A percentile compares a stretch with the other conserved stretches of the same genome.
phyloP scores from a whole-genome alignment of 23 tunicate species.

The Trididemnum clinides region DNA sequence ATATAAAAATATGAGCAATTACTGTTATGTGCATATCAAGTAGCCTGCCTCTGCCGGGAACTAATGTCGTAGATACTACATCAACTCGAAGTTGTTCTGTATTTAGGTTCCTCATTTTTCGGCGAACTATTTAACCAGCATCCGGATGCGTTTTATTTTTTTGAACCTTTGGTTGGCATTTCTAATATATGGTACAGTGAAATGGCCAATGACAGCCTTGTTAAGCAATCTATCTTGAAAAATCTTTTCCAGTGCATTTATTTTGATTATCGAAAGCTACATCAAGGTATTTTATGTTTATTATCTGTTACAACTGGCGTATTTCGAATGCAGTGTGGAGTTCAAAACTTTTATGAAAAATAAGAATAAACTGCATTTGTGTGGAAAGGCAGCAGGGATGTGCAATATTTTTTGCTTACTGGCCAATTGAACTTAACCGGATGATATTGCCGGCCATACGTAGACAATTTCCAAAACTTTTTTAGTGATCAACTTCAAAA shows the following conservation, averaged over 20 bases:
- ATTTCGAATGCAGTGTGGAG: no score
- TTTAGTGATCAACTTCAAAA: no score
- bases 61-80: not conserved
- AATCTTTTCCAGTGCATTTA: slow-evolving; percentile 51
- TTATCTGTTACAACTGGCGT: no score
- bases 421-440: no score
- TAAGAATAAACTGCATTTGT: no score
- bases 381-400: no score
- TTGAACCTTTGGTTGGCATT: slow-evolving; percentile 51
- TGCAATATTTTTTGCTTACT: no score
- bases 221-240: slow-evolving; percentile 20
- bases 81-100: not conserved
- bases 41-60: not conserved
- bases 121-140: slow-evolving; percentile 68
- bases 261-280: slow-evolving; percentile 35
- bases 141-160: slow-evolving; percentile 54
- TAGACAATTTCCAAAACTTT: no score
- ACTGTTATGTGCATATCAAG: not conserved
- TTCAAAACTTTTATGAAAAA: no score
- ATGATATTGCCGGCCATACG: no score
- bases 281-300: no score
- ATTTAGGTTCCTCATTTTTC: slow-evolving; percentile 69
- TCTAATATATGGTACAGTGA: not conserved
- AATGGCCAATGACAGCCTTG: not conserved
- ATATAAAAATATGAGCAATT: not conserved